These are phyloP conservation scores for Hiodon alosoides DNA, from an alignment of 2,113 vertebrate species.

Conservation along the genomic window DNA sequence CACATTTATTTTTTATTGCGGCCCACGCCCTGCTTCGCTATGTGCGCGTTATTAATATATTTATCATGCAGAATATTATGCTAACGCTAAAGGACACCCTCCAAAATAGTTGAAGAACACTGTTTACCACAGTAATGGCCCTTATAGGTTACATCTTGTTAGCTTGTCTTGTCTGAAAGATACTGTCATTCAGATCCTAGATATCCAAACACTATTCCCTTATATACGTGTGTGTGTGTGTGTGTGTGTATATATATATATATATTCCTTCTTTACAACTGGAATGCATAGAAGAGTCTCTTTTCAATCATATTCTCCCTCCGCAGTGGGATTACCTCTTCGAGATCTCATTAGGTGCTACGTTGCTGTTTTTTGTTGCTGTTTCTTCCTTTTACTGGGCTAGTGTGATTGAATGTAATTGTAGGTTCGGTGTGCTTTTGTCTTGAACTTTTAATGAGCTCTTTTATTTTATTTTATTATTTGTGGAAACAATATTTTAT, in stretches of 20 bases:
- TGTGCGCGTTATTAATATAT: constrained; percentile 42
- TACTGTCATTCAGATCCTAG: neutral
- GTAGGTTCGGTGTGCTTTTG: constrained; percentile 52
- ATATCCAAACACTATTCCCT: no score
- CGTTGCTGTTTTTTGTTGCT: constrained; percentile 27
- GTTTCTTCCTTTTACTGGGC: constrained; percentile 43
- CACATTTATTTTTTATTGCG: constrained; percentile 34
- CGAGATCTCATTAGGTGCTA: constrained; percentile 52
- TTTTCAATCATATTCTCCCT: constrained; percentile 30
- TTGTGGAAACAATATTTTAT: constrained; percentile 53
- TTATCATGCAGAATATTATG: constrained; percentile 32
- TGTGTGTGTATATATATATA: neutral
- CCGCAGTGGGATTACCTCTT: constrained; percentile 41
- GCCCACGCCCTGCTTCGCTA: constrained; percentile 25
- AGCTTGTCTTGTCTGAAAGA: neutral
- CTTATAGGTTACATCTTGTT: neutral
- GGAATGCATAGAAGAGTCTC: constrained; percentile 27
- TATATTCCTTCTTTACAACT: neutral
- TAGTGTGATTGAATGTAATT: constrained; percentile 46
- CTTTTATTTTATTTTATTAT: constrained; percentile 50
- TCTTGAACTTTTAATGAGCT: constrained; percentile 67
- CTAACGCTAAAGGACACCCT: constrained; percentile 26
- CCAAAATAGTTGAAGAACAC: constrained; percentile 34
- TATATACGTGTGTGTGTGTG: no score
- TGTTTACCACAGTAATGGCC: constrained; percentile 10